Conservation (phyloP, 53 echinoderm and acorn worm genomes). For the Echinometra lucunter region DNA sequence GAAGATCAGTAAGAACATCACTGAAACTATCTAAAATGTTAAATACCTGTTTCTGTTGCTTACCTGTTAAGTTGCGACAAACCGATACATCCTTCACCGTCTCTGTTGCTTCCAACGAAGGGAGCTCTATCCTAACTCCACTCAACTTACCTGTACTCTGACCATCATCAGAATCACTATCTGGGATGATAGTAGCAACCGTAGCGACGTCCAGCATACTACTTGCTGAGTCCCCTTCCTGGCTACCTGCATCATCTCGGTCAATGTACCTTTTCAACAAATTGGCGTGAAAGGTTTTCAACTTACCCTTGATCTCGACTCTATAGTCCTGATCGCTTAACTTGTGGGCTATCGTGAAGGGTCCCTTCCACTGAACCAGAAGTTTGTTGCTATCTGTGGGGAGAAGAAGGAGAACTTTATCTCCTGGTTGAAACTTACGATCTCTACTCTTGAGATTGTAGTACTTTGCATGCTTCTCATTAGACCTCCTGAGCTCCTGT, state of each 20-base stretch:
- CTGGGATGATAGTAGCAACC: neutral
- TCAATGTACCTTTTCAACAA: conserved; percentile 72
- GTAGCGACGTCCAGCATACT: neutral
- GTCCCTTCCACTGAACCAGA: conserved; percentile 78
- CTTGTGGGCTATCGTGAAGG: conserved; percentile 58
- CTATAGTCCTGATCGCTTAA: conserved; percentile 71
- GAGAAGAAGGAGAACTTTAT: conserved; percentile 65
- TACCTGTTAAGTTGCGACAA: conserved; percentile 54
- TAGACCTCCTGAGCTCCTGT: conserved; percentile 72
- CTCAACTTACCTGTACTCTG: too few species aligned
- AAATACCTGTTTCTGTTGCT: too few species aligned
- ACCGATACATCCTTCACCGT: conserved; percentile 69
- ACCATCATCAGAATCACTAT: too few species aligned
- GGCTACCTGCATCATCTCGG: conserved; percentile 17
- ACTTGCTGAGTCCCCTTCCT: conserved; percentile 5
- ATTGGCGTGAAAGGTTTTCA: conserved; percentile 77
- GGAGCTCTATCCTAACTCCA: too few species aligned
- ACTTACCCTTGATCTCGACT: conserved; percentile 65
- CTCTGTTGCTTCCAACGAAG: conserved; percentile 32
- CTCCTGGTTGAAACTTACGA: conserved; percentile 70
- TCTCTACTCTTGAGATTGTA: conserved; percentile 73
- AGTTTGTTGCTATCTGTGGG: conserved; percentile 74
- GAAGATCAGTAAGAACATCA: conserved; percentile 74
- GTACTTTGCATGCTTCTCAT: conserved; percentile 60
- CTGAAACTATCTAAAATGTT: conserved; percentile 52